phyloP scores from a whole-genome alignment of 2,797 vertebrate species.

The Sitta carolinensis region DNA sequence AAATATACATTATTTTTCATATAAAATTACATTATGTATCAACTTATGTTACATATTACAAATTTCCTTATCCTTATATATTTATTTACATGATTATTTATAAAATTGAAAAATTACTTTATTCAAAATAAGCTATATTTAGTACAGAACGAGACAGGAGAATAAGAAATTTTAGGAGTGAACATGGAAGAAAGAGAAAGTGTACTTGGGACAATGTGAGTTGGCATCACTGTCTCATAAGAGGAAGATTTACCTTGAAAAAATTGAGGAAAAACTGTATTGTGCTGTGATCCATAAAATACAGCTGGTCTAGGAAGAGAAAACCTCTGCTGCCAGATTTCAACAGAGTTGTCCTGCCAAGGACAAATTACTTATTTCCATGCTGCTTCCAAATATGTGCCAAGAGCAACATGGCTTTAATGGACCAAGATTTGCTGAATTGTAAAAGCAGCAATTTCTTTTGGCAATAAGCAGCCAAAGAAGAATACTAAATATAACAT shows the following conservation, averaged over 20 bases:
- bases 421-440: background rate
- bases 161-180: background rate
- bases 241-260: background rate
- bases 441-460: background rate
- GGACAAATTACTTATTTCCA: background rate
- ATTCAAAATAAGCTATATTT: background rate
- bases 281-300: background rate
- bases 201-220: background rate
- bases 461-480: background rate
- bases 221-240: background rate
- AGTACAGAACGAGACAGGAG: background rate
- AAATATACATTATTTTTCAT: background rate
- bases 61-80: background rate
- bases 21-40: background rate
- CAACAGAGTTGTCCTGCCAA: background rate
- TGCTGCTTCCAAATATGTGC: background rate
- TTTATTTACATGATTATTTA: background rate
- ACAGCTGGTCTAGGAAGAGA: background rate
- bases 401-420: background rate
- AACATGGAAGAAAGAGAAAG: background rate
- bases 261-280: background rate
- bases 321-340: background rate
- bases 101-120: background rate
- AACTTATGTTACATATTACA: background rate
- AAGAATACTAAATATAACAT: background rate